Conservation (phyloP, 2,797 vertebrate species). For the Selene dorsalis region DNA sequence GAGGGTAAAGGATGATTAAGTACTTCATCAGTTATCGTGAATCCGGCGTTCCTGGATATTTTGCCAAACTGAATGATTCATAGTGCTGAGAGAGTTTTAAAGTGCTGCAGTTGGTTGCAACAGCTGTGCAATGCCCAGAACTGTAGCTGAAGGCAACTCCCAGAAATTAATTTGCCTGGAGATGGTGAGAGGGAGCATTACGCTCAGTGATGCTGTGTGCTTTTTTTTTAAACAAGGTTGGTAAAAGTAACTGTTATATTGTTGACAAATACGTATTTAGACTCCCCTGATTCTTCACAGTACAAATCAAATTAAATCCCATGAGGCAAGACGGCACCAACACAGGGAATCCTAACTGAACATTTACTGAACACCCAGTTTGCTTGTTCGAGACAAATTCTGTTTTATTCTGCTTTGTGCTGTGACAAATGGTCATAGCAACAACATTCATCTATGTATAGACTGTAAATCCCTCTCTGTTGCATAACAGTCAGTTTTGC, state of each 20-base stretch:
- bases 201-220: conserved; percentile 53
- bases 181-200: conserved; percentile 65
- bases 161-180: conserved; percentile 71
- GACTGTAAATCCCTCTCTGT: neutral
- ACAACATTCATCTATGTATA: neutral
- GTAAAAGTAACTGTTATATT: conserved; percentile 29
- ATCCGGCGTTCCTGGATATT: conserved; percentile 44
- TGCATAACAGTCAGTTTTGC: conserved; percentile 2
- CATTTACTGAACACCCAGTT: neutral
- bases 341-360: neutral
- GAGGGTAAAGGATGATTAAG: conserved; percentile 66
- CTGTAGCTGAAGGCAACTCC: conserved; percentile 66
- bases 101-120: conserved; percentile 64
- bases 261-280: conserved; percentile 12
- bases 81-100: conserved; percentile 57
- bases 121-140: conserved; percentile 68
- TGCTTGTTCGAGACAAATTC: conserved; percentile 5
- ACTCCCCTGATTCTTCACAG: conserved; percentile 6
- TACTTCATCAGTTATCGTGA: conserved; percentile 64
- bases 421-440: conserved; percentile 1
- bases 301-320: conserved; percentile 15
- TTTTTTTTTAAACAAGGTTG: conserved; percentile 46
- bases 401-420: conserved; percentile 2
- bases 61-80: conserved; percentile 69
- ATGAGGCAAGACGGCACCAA: neutral